A percentile compares a stretch with the other conserved stretches of the same genome.
phyloP scores from a whole-genome alignment of 1,140 invertebrate species.

The Neodiprion lecontei region DNA sequence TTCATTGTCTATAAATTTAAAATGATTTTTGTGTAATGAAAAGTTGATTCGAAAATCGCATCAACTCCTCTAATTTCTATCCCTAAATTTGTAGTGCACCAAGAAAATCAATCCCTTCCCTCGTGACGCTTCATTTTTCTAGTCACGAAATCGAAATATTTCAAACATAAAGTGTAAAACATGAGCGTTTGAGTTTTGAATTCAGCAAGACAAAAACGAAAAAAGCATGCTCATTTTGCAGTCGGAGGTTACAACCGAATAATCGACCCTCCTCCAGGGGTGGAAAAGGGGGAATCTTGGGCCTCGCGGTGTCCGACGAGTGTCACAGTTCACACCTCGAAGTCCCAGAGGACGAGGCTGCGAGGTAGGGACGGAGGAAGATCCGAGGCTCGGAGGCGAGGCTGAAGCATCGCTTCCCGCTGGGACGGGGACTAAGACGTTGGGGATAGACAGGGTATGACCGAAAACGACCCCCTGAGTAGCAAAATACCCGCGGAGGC shows the following conservation, averaged over 20 bases:
- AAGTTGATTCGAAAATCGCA: no score
- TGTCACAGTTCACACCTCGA: conserved; percentile 30
- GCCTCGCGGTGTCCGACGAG: not conserved
- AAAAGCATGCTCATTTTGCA: no score
- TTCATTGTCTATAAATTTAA: no score
- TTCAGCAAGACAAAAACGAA: no score
- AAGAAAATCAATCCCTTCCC: no score
- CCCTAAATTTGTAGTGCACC: no score
- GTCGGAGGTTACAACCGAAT: not conserved
- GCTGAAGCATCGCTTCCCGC: not conserved
- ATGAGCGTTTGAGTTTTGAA: no score
- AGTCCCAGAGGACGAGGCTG: not conserved
- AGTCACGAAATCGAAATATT: no score
- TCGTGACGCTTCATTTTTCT: no score
- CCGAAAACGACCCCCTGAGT: conserved; percentile 9
- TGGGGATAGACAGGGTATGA: not conserved
- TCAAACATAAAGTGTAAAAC: no score
- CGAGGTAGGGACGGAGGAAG: not conserved
- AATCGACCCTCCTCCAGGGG: not conserved
- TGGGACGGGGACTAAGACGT: not conserved
- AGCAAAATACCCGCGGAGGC: conserved; percentile 8
- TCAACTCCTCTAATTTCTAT: no score
- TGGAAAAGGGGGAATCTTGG: not conserved
- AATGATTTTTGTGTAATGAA: no score
- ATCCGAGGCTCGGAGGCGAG: not conserved